A percentile compares a stretch with the other conserved stretches of the same genome.
Conservation (phyloP, 2,797 vertebrate species). For the Huso huso region DNA sequence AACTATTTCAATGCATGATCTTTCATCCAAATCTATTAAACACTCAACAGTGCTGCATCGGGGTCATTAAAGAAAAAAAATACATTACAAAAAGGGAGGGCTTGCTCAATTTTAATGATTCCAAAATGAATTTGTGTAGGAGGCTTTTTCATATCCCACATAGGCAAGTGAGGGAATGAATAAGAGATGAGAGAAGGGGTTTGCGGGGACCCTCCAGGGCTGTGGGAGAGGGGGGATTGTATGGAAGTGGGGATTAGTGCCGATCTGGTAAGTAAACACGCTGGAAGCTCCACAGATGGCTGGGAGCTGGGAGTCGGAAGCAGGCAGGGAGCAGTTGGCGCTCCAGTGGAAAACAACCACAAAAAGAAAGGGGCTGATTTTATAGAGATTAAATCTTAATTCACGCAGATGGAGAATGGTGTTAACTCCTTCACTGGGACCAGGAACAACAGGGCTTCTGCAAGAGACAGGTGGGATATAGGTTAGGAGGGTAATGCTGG, state of each 20-base stretch:
- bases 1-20: no score
- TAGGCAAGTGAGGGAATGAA: not conserved
- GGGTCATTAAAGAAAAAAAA: no score
- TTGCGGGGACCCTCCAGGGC: no score
- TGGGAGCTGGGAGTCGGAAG: constrained; percentile 29
- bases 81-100: no score
- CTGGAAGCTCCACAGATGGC: constrained; percentile 51
- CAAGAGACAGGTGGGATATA: constrained; percentile 28
- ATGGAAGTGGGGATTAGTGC: constrained; percentile 42
- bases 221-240: constrained; percentile 28
- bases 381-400: constrained; percentile 55
- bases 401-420: constrained; percentile 40
- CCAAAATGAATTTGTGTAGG: no score
- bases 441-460: constrained; percentile 26
- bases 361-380: constrained; percentile 33
- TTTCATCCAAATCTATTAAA: no score
- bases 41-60: no score
- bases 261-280: constrained; percentile 48
- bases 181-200: not conserved
- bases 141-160: no score
- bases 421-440: constrained; percentile 37
- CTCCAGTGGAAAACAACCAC: constrained; percentile 39
- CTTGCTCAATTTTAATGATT: no score
- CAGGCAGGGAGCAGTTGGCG: no score
- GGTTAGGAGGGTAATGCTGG: no score